A percentile compares a stretch with the other conserved stretches of the same genome.
Evolutionary conservation across 2,888 invertebrate genomes (phyloP).

Genomic region (Dorcus hopei): DNA sequence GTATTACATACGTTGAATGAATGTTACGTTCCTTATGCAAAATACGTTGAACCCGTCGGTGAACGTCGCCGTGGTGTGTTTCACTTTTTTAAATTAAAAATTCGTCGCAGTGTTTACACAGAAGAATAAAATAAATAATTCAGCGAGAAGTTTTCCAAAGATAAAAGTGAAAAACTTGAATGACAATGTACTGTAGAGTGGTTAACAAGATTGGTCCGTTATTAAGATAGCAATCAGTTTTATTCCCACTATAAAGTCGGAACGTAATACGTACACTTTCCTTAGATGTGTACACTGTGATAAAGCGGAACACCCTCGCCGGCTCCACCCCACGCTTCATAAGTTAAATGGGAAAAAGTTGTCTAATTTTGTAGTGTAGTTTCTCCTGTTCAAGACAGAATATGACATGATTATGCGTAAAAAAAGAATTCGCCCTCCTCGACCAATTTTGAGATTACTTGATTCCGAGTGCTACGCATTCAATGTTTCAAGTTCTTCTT

Average conservation of each 20-base stretch:
- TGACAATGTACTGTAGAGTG: conserved; percentile 46
- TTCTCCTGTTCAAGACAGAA: conserved; percentile 31
- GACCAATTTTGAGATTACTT: conserved; percentile 49
- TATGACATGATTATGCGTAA: conserved; percentile 49
- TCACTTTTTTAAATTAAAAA: conserved; percentile 12
- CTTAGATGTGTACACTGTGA: conserved; percentile 33
- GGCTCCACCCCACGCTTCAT: conserved; percentile 5
- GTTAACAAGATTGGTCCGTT: conserved; percentile 51
- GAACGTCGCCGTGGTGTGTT: background rate
- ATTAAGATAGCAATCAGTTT: conserved; percentile 52
- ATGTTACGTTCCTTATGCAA: background rate
- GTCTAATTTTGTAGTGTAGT: conserved; percentile 26
- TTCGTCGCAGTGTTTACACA: conserved; percentile 6
- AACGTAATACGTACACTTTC: conserved; percentile 47
- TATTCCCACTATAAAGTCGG: conserved; percentile 49
- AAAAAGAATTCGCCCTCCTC: conserved; percentile 16
- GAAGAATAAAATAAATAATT: conserved; percentile 1
- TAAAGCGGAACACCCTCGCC: conserved; percentile 13
- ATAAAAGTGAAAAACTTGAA: conserved; percentile 38
- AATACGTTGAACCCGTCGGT: background rate
- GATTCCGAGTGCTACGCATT: conserved; percentile 37
- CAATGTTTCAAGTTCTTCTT: conserved; percentile 36
- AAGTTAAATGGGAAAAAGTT: conserved; percentile 16
- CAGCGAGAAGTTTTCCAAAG: background rate
- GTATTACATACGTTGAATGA: too few relatives aligned